These are phyloP conservation scores for Desoria tigrina DNA, from an alignment of 2,888 invertebrate species.

Conservation along the genomic window DNA sequence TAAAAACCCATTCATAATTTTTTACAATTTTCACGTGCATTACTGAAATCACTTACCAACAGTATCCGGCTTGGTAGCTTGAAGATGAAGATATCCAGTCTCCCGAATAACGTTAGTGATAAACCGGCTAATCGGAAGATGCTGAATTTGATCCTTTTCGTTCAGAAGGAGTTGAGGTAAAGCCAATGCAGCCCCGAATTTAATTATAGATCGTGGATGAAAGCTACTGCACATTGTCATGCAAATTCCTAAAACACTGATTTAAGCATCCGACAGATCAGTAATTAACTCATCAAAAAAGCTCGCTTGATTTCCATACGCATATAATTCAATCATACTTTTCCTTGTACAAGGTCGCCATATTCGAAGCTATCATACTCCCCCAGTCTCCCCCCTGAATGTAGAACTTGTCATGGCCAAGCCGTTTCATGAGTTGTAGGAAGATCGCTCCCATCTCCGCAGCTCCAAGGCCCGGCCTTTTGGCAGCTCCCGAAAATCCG, in stretches of 20 bases:
- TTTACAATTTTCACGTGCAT: neutral
- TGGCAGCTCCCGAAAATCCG: slow-evolving; percentile 61
- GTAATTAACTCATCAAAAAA: neutral
- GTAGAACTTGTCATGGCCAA: slow-evolving; percentile 58
- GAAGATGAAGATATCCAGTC: slow-evolving; percentile 68
- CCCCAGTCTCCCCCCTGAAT: slow-evolving; percentile 63
- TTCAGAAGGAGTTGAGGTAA: slow-evolving; percentile 53
- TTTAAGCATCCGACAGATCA: too few relatives aligned
- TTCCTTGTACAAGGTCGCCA: slow-evolving; percentile 57
- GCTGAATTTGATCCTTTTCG: slow-evolving; percentile 50
- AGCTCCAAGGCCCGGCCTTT: slow-evolving; percentile 56
- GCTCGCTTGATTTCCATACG: neutral
- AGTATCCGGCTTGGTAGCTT: slow-evolving; percentile 86
- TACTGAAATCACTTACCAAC: slow-evolving; percentile 62
- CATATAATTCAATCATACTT: slow-evolving; percentile 24
- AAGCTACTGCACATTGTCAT: slow-evolving; percentile 64
- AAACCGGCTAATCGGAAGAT: slow-evolving; percentile 50
- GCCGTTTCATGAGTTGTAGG: slow-evolving; percentile 58
- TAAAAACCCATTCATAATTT: neutral
- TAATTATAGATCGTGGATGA: slow-evolving; percentile 54
- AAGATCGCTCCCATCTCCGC: slow-evolving; percentile 53
- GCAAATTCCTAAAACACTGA: slow-evolving; percentile 64
- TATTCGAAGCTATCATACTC: slow-evolving; percentile 56
- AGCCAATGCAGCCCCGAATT: slow-evolving; percentile 53
- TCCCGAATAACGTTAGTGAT: slow-evolving; percentile 56